Base-by-base conservation (phyloP, 2,888 invertebrate species). In the Choreutis nemorana region DNA sequence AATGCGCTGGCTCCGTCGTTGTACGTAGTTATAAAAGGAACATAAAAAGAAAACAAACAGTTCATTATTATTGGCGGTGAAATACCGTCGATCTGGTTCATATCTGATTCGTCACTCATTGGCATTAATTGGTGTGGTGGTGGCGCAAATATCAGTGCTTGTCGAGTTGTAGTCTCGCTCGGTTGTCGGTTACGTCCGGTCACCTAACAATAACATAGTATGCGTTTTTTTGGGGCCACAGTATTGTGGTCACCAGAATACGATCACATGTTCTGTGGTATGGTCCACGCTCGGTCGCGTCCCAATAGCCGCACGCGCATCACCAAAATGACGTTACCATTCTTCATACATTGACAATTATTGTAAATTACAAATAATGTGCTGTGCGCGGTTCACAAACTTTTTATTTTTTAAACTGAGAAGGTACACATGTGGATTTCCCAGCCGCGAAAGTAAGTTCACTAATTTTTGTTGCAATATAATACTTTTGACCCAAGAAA, bases 391-490 rank as follows among this genome's bases (percentile, higher is more conserved):
- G 52, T 64, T 67, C 38, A 64, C 59, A 44, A 66, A 66, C 52
- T 72, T 75, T 53, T 54, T 77, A 52, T 72, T 72, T 43, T 63
- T 72, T 50, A 75, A 75, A 59, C 64, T 78, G 40, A 68, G 75
- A 51, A 75, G 68, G 48, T 77, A 77, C 59, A 75, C 77, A 67
- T 72, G 73, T 62, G 77, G 77, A 49, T 57, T 71, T 36, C 64
- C 67, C 47, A 66, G 68, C 55, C 63, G 64, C 49, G 68, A 75
- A 65, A 77, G 77, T 78, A 55, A 78, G 77, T 77, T n/a, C n/a
- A n/a, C n/a, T n/a, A n/a, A n/a, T n/a, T n/a, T n/a, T n/a, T n/a
- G n/a, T n/a, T n/a, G n/a, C n/a, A n/a, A n/a, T n/a, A n/a, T n/a
- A n/a, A n/a, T n/a, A n/a, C n/a, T n/a, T n/a, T n/a, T n/a, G n/a